Evolutionary conservation across 2,888 invertebrate genomes (phyloP).

Genomic region (Hydrotaea cyrtoneurina): DNA sequence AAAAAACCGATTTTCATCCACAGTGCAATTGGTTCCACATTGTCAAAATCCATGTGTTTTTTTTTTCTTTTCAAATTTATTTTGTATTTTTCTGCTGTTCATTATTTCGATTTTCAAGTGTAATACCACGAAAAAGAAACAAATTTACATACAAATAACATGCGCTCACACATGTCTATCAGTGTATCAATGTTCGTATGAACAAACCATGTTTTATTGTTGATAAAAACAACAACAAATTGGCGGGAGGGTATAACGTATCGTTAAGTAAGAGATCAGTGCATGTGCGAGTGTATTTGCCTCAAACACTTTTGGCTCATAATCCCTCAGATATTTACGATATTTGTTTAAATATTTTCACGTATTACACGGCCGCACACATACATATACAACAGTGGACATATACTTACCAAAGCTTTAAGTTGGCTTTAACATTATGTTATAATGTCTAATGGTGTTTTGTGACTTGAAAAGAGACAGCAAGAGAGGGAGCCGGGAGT

Average conservation of each 20-base stretch:
- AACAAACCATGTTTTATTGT: no score
- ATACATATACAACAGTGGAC: background rate
- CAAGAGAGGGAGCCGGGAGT: background rate
- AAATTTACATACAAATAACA: background rate
- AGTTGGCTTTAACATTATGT: background rate
- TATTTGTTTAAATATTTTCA: slow-evolving; percentile 8
- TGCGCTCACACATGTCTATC: no score
- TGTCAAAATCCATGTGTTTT: no score
- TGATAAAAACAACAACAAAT: no score
- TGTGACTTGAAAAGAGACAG: background rate
- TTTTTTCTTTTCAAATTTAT: background rate
- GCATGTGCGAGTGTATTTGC: no score
- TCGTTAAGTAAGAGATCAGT: no score
- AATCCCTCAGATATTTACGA: background rate
- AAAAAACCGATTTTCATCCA: background rate
- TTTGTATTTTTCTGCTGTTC: no score
- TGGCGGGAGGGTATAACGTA: no score
- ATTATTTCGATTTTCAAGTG: background rate
- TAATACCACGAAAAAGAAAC: background rate
- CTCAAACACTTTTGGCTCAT: background rate
- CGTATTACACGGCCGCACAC: background rate
- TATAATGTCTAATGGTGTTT: background rate
- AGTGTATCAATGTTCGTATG: no score
- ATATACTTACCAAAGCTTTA: background rate
- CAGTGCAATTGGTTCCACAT: background rate